A percentile compares a stretch with the other conserved stretches of the same genome.
These are phyloP conservation scores for Erebia palarica DNA, from an alignment of 2,888 invertebrate genomes.

Conservation along the genomic window DNA sequence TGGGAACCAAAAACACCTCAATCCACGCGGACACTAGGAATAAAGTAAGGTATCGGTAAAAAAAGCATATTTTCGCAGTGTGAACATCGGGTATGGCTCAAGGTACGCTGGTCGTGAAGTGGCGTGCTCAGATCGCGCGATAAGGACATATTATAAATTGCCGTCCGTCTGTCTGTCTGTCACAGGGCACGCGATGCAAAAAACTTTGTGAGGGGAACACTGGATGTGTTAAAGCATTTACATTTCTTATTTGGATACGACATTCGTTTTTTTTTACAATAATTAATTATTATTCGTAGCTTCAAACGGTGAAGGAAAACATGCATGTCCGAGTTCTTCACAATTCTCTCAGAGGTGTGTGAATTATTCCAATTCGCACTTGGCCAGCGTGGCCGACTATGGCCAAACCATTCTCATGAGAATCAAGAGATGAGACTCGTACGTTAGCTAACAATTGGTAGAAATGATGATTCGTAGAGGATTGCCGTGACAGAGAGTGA, in stretches of 20 bases:
- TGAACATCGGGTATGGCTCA: constrained; percentile 38
- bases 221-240: constrained; percentile 21
- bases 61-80: not conserved
- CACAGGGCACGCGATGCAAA: constrained; percentile 78
- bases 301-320: too few relatives aligned
- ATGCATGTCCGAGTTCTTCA: too few relatives aligned
- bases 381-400: too few relatives aligned
- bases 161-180: constrained; percentile 79
- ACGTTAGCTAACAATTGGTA: too few relatives aligned
- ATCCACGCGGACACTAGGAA: too few relatives aligned
- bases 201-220: constrained; percentile 52
- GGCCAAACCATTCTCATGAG: too few relatives aligned
- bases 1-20: too few relatives aligned
- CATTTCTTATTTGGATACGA: constrained; percentile 27
- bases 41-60: not conserved
- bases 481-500: too few relatives aligned
- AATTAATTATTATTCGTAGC: not conserved
- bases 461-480: too few relatives aligned
- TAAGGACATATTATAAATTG: constrained; percentile 81
- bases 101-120: constrained; percentile 47
- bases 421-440: too few relatives aligned
- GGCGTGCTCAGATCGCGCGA: constrained; percentile 64
- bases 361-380: too few relatives aligned
- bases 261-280: not conserved
- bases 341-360: too few relatives aligned